Percentiles rank a stretch among this genome's conserved stretches.
phyloP scores from a whole-genome alignment of 2,797 vertebrate species.

The Scarus forsteni region DNA sequence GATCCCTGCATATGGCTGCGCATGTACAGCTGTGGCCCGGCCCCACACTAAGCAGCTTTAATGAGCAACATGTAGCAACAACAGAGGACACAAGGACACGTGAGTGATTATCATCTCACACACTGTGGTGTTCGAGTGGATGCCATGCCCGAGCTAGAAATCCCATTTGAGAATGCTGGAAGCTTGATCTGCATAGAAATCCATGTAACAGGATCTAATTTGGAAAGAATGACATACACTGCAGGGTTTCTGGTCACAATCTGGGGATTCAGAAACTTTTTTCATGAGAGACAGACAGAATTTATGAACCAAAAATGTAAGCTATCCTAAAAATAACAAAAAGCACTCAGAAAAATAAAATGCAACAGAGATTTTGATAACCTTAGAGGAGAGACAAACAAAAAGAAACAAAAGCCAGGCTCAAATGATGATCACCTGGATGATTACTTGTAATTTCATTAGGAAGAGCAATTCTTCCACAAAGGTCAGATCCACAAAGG shows the following conservation, averaged over 20 bases:
- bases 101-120: slow-evolving; percentile 66
- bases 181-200: slow-evolving; percentile 11
- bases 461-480: no score
- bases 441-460: not conserved
- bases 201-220: slow-evolving; percentile 3
- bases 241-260: not conserved
- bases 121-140: slow-evolving; percentile 39
- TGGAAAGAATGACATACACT: not conserved
- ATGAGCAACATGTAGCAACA: slow-evolving; percentile 73
- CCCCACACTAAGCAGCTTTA: slow-evolving; percentile 77
- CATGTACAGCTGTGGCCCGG: slow-evolving; percentile 71
- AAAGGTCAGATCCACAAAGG: no score
- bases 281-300: no score
- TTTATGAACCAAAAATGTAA: no score
- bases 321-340: no score
- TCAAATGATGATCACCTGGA: no score
- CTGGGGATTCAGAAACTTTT: not conserved
- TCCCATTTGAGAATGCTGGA: slow-evolving; percentile 15
- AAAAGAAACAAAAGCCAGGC: no score
- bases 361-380: no score
- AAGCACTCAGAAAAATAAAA: no score
- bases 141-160: slow-evolving; percentile 21
- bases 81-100: slow-evolving; percentile 72
- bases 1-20: slow-evolving; percentile 64
- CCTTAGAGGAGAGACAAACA: no score